Conservation (phyloP, 2,797 vertebrate species). For the Okamejei kenojei region DNA sequence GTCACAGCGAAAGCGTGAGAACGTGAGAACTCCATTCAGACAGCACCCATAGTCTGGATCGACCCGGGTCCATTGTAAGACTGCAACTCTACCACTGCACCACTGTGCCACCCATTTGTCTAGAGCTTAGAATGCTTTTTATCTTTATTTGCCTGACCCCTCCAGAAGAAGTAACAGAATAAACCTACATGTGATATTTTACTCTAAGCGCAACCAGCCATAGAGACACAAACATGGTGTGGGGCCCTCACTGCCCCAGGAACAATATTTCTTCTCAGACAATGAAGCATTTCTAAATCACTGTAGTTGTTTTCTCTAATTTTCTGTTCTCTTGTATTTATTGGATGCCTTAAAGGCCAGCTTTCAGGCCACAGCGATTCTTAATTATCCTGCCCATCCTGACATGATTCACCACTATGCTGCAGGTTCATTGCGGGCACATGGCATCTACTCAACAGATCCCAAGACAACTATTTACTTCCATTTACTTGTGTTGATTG, state of each 20-base stretch:
- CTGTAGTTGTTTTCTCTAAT: neutral
- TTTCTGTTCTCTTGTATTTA: neutral
- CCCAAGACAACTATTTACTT: neutral
- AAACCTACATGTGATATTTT: no score
- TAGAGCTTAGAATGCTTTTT: neutral
- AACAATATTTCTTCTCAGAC: no score
- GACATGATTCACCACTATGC: neutral
- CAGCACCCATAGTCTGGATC: no score
- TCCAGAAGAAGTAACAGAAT: neutral
- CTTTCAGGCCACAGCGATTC: neutral
- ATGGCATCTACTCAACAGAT: neutral
- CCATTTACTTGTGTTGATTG: neutral
- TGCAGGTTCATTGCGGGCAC: no score
- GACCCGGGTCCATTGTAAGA: no score
- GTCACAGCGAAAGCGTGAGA: no score
- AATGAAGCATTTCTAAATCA: no score
- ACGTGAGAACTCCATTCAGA: no score
- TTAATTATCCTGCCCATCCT: neutral
- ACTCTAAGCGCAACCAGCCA: no score
- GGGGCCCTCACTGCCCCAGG: no score
- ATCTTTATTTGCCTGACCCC: neutral
- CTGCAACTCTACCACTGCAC: no score
- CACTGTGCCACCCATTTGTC: neutral
- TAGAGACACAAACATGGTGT: no score
- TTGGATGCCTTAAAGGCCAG: neutral